phyloP scores from a whole-genome alignment of 1,140 invertebrate genomes.

The Neotoxoptera formosana region DNA sequence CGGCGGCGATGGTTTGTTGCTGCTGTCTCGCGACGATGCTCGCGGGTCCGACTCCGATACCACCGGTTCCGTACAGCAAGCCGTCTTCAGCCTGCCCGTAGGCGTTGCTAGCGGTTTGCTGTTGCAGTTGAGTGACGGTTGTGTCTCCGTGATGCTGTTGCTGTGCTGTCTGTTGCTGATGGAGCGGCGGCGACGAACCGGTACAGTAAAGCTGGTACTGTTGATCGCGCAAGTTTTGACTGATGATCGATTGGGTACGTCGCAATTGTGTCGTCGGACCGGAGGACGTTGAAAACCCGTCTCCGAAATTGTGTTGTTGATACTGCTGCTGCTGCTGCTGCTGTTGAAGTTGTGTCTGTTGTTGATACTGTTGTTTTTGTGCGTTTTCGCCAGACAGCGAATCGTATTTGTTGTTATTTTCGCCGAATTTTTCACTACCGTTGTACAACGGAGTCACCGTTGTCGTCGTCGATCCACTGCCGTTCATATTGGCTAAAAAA shows the following conservation, averaged over 20 bases:
- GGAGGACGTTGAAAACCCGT: not conserved
- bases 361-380: slow-evolving; percentile 26
- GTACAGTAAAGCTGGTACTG: slow-evolving; percentile 36
- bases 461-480: not conserved
- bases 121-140: not conserved
- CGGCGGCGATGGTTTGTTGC: not conserved
- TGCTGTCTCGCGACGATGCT: not conserved
- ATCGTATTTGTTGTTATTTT: slow-evolving; percentile 28
- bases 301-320: not conserved
- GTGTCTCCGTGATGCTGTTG: not conserved
- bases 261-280: not conserved
- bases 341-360: not conserved
- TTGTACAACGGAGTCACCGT: not conserved
- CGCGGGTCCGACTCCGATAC: not conserved
- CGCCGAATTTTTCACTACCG: not conserved
- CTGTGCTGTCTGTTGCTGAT: not conserved
- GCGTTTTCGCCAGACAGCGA: not conserved
- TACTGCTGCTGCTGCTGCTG: not conserved
- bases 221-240: slow-evolving; percentile 34
- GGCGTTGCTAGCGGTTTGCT: not conserved
- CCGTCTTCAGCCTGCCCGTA: not conserved
- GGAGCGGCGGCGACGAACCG: not conserved
- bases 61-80: not conserved
- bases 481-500: slow-evolving; percentile 37
- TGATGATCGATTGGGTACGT: slow-evolving; percentile 40